A percentile compares a stretch with the other conserved stretches of the same genome.
phyloP scores from a whole-genome alignment of 2,113 vertebrate species.

The Tupaia tana region DNA sequence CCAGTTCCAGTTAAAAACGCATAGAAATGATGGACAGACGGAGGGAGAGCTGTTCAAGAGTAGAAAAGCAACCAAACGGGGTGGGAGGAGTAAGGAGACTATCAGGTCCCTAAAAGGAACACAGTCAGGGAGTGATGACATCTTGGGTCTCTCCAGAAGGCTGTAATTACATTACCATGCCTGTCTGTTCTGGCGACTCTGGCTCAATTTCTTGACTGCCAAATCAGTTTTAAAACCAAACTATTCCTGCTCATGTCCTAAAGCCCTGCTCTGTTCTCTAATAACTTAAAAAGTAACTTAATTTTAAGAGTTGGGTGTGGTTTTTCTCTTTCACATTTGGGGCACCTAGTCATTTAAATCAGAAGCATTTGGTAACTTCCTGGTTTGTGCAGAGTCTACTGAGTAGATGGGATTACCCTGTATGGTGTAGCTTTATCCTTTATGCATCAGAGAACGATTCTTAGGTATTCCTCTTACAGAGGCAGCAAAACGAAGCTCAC shows the following conservation, averaged over 20 bases:
- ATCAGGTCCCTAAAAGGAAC: not conserved
- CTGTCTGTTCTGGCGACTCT: not conserved
- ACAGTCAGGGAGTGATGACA: not conserved
- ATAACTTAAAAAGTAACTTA: slow-evolving; percentile 38
- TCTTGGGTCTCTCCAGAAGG: not conserved
- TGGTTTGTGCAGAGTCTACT: not conserved
- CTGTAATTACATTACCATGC: not conserved
- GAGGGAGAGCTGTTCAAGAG: not conserved
- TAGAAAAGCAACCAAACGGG: not conserved
- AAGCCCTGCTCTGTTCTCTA: not conserved
- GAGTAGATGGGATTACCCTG: not conserved
- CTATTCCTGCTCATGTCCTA: not conserved
- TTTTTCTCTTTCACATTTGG: slow-evolving; percentile 22
- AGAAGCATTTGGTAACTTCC: not conserved
- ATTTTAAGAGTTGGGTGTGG: slow-evolving; percentile 51
- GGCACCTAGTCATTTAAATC: not conserved
- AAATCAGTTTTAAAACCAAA: not conserved
- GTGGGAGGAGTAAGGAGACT: not conserved
- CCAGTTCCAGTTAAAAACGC: not conserved
- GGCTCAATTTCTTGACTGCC: not conserved
- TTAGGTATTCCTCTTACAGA: not conserved
- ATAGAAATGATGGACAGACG: not conserved
- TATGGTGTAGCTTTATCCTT: not conserved
- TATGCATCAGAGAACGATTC: not conserved
- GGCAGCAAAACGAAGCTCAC: not conserved